These are phyloP conservation scores for Drosophila picticornis DNA, from an alignment of 2,888 invertebrate genomes.

Conservation along the genomic window DNA sequence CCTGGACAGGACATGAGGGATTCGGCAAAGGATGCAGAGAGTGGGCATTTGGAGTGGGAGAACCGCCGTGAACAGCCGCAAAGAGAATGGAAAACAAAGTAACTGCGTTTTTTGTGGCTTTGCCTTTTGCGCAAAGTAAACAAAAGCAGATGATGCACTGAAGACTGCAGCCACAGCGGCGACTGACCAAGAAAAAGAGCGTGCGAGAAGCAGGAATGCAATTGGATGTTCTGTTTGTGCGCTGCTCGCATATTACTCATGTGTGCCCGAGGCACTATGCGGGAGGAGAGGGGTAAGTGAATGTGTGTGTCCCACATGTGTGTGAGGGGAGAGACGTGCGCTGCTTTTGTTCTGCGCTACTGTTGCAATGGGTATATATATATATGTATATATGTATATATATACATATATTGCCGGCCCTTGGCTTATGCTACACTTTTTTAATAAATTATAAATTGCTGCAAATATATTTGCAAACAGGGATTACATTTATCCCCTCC, in stretches of 20 bases:
- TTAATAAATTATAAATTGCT: slow-evolving; percentile 81
- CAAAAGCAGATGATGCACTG: slow-evolving; percentile 60
- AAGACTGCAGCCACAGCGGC: slow-evolving; percentile 28
- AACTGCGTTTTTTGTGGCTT: slow-evolving; percentile 54
- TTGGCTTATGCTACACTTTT: slow-evolving; percentile 71
- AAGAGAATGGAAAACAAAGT: slow-evolving; percentile 61
- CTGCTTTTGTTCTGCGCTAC: slow-evolving; percentile 65
- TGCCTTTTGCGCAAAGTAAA: slow-evolving; percentile 59
- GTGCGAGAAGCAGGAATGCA: slow-evolving; percentile 16
- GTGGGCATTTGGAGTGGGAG: background rate
- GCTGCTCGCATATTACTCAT: slow-evolving; percentile 67
- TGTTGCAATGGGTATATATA: background rate
- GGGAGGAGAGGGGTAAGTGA: slow-evolving; percentile 5
- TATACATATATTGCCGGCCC: slow-evolving; percentile 48
- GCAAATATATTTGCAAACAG: slow-evolving; percentile 81
- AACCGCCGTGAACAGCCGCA: slow-evolving; percentile 41
- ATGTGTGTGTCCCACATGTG: background rate
- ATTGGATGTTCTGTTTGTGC: slow-evolving; percentile 55
- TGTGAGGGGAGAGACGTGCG: slow-evolving; percentile 35
- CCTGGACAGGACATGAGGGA: slow-evolving; percentile 21
- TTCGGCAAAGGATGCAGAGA: background rate
- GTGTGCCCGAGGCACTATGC: slow-evolving; percentile 51
- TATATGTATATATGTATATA: slow-evolving; percentile 5
- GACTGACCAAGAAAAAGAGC: slow-evolving; percentile 1
- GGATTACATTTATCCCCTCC: slow-evolving; percentile 71